Base-by-base conservation (phyloP, 2,113 vertebrate species). In the Arenaria interpres region DNA sequence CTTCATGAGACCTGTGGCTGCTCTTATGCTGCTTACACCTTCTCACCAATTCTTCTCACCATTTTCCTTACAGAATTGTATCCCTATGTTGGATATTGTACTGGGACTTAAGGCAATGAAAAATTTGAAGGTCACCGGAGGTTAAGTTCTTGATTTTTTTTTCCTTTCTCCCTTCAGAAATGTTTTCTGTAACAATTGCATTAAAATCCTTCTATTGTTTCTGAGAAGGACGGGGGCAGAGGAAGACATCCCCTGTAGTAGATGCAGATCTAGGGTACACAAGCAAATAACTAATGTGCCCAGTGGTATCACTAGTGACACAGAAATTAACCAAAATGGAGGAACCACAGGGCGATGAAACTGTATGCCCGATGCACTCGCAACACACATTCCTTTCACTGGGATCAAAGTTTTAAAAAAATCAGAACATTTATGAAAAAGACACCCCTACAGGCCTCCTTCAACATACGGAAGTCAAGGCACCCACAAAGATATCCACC, bases 401-500 rank as follows among this genome's bases (percentile, higher is more conserved):
- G 17, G 41, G 66, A 95, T 92, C 80, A 92, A 93, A 92, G 64
- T 72, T 56, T 14, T 21, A 75, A 72, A 89, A 89, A 84, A 78
- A 80, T 53, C 43, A 81, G 53, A 82, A 59, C 62, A 60, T 64
- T 89, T 82, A 87, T 62, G 87, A 95, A 93, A 89, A 85, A 89
- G 57, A 81, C 51, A 90, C 16, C 28, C 25, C 95, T 79, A 68
- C 19, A 82, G 74, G 18, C 39, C 81, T 91, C 62, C 81, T 96
- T 92, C 74, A 83, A 85, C n/a, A 54, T 80, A 50, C 21, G 67
- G 97, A 97, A 93, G 94, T 79, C 94, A 88, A 89, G 84, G 62
- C 62, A 93, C 84, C 60, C 77, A 69, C n/a, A 73, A 85, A 88
- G 66, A 85, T 50, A 94, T 17, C 54, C 67, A 89, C 63, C 45